Evolutionary conservation across 2,888 invertebrate genomes (phyloP), one percentile per base, ranked within the genome.

Genomic region (Ceriagrion tenellum): DNA sequence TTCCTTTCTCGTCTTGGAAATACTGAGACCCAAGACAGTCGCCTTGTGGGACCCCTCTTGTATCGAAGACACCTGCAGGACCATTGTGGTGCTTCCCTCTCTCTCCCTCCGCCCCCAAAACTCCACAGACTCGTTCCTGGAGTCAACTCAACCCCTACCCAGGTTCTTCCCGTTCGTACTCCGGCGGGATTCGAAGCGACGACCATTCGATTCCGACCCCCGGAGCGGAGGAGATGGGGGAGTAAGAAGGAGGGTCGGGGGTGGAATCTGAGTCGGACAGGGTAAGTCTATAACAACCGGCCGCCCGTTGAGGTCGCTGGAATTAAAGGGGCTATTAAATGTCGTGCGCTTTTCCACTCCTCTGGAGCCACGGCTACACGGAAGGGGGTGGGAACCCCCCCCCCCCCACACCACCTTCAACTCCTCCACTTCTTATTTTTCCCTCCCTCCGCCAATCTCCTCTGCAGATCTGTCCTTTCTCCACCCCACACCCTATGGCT

Each of bases 321-420:
- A 23, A 63, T 35, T 59, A 63, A 91, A 63, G 90, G 35, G 90
- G 91, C 91, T 59, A 91, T 91, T 91, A 91, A 91, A 91, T 63
- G 91, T 91, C 91, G 91, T 63, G 91, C 63, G 35, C 63, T 63
- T 40, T 55, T 55, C 47, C 40, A 47, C 88, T 88, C 59, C 59
- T 59, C 47, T 40, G 26, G 35, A 59, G 30, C 56, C 56, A 56
- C 63, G 59, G 20, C 56, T 26, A 47, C 47, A 90, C 55, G 30
- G 55, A 55, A 55, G 13, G 55, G 55, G n/a, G 56, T 18, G 55
- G 30, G 55, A 55, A 26, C 23, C 3, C 55, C 59, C 35, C 35
- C 90, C 3, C 23, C 35, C 90, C 3, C 16, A 26, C 59, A 20
- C 35, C 90, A 0, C n/a, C 47, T n/a, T 23, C n/a, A 26, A n/a